phyloP scores from a whole-genome alignment of 1,140 invertebrate genomes.

The Aphelinus atriplicis region DNA sequence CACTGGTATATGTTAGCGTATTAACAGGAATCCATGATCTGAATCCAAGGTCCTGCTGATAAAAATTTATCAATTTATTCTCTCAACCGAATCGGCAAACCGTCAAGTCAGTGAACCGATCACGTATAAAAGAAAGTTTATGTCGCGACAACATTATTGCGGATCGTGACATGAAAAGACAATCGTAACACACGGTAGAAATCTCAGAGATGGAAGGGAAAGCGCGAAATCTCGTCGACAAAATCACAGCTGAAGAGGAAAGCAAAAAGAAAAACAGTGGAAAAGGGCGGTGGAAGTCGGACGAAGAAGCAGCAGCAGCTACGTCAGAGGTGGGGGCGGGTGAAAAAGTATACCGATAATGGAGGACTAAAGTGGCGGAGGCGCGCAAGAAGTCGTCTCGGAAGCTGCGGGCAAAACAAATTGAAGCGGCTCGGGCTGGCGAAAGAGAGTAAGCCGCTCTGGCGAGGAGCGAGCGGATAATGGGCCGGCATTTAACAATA shows the following conservation, averaged over 20 bases:
- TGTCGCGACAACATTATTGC: too few relatives aligned
- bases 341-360: slow-evolving; percentile 42
- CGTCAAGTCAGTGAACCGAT: too few relatives aligned
- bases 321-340: background rate
- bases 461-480: slow-evolving; percentile 37
- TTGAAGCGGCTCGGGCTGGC: slow-evolving; percentile 39
- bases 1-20: too few relatives aligned
- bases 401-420: slow-evolving; percentile 43
- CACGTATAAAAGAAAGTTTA: too few relatives aligned
- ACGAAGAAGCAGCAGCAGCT: background rate
- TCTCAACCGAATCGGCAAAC: too few relatives aligned
- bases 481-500: slow-evolving; percentile 48
- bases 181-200: too few relatives aligned
- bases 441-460: background rate
- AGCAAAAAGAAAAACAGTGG: background rate
- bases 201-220: too few relatives aligned
- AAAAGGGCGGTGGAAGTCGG: background rate
- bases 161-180: too few relatives aligned
- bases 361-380: slow-evolving; percentile 36
- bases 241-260: background rate
- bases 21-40: too few relatives aligned
- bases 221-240: too few relatives aligned
- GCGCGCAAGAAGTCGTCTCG: slow-evolving; percentile 36
- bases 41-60: too few relatives aligned
- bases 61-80: too few relatives aligned